phyloP scores from a whole-genome alignment of 2,113 vertebrate species.

The Nothoprocta pentlandii region DNA sequence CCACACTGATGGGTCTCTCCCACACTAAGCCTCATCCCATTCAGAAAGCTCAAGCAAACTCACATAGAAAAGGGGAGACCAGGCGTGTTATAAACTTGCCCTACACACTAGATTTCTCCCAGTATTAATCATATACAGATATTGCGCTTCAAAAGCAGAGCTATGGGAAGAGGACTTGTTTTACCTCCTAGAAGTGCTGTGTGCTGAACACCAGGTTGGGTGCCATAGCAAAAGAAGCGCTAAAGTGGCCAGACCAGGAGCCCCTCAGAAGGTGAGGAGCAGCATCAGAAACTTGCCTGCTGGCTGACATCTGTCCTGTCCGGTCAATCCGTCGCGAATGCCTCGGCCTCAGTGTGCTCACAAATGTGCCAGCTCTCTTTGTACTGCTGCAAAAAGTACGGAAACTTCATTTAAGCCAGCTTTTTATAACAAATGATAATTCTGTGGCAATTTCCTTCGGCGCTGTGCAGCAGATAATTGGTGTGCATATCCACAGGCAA shows the following conservation, averaged over 20 bases:
- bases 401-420: background rate
- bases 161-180: background rate
- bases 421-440: background rate
- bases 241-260: background rate
- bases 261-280: background rate
- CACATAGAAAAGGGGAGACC: background rate
- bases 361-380: background rate
- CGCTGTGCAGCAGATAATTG: background rate
- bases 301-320: background rate
- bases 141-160: background rate
- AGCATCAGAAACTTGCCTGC: background rate
- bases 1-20: background rate
- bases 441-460: constrained; percentile 6
- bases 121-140: background rate
- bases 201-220: background rate
- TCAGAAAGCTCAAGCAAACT: background rate
- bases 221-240: background rate
- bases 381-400: background rate
- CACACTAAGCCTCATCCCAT: background rate
- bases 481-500: background rate
- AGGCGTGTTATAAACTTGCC: background rate
- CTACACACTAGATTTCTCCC: background rate
- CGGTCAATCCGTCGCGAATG: fast-evolving
- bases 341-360: background rate
- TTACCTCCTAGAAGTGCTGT: background rate